These are phyloP conservation scores for Neofelis nebulosa DNA, from an alignment of 2,113 vertebrate species.

Conservation along the genomic window DNA sequence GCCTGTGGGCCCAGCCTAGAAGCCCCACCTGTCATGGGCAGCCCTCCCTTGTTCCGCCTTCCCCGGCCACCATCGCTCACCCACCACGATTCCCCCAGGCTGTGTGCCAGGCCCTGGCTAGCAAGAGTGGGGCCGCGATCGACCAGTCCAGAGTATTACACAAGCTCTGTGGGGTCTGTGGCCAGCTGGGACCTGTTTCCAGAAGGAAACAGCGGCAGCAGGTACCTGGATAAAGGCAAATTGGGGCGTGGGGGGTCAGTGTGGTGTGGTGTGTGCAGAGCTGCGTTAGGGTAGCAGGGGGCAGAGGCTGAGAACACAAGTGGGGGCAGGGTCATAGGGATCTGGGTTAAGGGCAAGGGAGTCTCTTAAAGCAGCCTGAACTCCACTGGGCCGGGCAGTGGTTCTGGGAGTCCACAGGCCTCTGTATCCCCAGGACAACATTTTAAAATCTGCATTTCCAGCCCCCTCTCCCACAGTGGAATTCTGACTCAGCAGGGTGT, in stretches of 20 bases:
- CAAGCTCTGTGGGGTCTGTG: neutral
- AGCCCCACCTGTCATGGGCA: neutral
- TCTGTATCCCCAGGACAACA: neutral
- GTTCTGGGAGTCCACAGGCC: neutral
- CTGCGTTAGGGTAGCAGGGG: neutral
- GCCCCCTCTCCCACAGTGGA: neutral
- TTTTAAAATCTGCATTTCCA: neutral
- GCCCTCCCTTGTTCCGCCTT: neutral
- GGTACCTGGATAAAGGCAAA: neutral
- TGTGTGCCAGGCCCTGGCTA: neutral
- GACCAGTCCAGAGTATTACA: neutral
- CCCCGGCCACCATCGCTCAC: neutral
- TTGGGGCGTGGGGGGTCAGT: rapidly evolving
- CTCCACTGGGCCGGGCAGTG: neutral
- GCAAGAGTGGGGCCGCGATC: neutral
- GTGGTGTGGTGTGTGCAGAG: neutral
- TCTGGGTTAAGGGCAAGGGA: neutral
- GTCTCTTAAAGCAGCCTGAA: neutral
- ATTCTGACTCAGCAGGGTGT: neutral
- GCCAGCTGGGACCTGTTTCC: neutral
- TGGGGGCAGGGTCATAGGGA: neutral
- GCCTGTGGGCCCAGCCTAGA: neutral
- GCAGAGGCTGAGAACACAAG: neutral
- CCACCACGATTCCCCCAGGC: neutral
- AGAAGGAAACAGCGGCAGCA: neutral